A percentile compares a stretch with the other conserved stretches of the same genome.
phyloP scores from a whole-genome alignment of 53 echinoderm and acorn worm species.

The Glandiceps talaboti region DNA sequence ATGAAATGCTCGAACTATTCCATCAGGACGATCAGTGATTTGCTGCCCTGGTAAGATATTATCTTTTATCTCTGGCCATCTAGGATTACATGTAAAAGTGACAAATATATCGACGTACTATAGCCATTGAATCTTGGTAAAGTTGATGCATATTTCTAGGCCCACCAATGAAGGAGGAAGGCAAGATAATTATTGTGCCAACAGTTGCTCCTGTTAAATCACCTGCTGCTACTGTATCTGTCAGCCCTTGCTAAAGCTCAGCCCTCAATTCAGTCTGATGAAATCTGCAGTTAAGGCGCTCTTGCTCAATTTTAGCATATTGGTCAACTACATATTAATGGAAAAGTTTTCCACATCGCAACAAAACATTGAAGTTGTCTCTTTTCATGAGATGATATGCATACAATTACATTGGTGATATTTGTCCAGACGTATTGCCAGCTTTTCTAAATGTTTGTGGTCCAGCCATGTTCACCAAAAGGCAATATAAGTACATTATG shows the following conservation, averaged over 20 bases:
- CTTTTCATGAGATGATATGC: slow-evolving; percentile 3
- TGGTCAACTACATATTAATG: slow-evolving; percentile 36
- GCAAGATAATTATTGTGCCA: slow-evolving; percentile 20
- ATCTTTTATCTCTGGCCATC: slow-evolving; percentile 14
- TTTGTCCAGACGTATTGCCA: not conserved
- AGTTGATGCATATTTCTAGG: slow-evolving; percentile 27
- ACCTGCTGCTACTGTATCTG: slow-evolving; percentile 23
- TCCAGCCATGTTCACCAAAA: slow-evolving; percentile 17
- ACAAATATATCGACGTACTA: slow-evolving; percentile 20
- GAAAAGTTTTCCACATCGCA: slow-evolving; percentile 16
- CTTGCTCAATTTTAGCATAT: slow-evolving; percentile 12
- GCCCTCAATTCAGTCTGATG: slow-evolving; percentile 7
- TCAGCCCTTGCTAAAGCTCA: slow-evolving; percentile 20
- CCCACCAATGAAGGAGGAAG: slow-evolving; percentile 16
- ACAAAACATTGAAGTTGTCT: slow-evolving; percentile 11
- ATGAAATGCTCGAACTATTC: slow-evolving; percentile 17
- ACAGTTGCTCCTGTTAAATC: not conserved
- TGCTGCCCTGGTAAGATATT: slow-evolving; percentile 14
- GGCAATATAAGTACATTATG: slow-evolving; percentile 11
- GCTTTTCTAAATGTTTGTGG: not conserved
- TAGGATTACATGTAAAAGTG: slow-evolving; percentile 32
- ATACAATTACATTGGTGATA: slow-evolving; percentile 12
- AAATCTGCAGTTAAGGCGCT: not conserved
- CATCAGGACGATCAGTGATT: slow-evolving; percentile 9
- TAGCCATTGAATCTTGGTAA: slow-evolving; percentile 27